phyloP scores from a whole-genome alignment of 2,888 invertebrate genomes.

The Trichogramma dendrolimi region DNA sequence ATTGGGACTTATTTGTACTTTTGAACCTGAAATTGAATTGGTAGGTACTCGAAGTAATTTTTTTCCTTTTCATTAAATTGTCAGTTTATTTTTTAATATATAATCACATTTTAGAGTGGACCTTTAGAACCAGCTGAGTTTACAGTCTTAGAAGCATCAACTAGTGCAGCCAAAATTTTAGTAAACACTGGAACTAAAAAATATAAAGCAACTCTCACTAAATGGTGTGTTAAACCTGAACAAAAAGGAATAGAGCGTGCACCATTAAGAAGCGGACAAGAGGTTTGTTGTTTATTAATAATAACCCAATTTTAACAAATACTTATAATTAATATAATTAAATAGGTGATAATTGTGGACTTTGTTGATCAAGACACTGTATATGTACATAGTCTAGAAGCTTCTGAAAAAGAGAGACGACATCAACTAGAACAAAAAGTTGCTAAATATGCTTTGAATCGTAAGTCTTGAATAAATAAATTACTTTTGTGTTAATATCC shows the following conservation, averaged over 20 bases:
- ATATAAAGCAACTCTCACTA: constrained; percentile 30
- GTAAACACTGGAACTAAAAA: too few relatives aligned
- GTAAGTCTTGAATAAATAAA: constrained; percentile 26
- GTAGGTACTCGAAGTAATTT: neutral
- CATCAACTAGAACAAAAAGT: constrained; percentile 39
- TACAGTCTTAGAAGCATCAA: too few relatives aligned
- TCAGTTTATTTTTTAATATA: too few relatives aligned
- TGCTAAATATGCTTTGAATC: constrained; percentile 37
- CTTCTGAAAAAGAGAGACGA: constrained; percentile 32
- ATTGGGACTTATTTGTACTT: constrained; percentile 23
- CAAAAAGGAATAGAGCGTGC: constrained; percentile 35
- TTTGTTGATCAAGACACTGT: constrained; percentile 34
- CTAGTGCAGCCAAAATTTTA: too few relatives aligned
- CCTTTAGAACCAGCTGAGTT: too few relatives aligned
- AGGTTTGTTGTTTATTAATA: constrained; percentile 32
- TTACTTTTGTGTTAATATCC: neutral
- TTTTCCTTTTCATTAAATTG: too few relatives aligned
- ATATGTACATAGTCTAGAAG: constrained; percentile 37
- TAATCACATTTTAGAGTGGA: too few relatives aligned
- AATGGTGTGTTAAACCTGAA: constrained; percentile 37
- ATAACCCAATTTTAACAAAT: neutral
- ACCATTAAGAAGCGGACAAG: constrained; percentile 34
- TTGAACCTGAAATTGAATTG: neutral
- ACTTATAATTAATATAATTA: constrained; percentile 5
- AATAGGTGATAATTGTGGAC: constrained; percentile 38